Percentiles rank a stretch among this genome's conserved stretches.
Conservation (phyloP, 2,797 vertebrate genomes). For the Acrocephalus scirpaceus region DNA sequence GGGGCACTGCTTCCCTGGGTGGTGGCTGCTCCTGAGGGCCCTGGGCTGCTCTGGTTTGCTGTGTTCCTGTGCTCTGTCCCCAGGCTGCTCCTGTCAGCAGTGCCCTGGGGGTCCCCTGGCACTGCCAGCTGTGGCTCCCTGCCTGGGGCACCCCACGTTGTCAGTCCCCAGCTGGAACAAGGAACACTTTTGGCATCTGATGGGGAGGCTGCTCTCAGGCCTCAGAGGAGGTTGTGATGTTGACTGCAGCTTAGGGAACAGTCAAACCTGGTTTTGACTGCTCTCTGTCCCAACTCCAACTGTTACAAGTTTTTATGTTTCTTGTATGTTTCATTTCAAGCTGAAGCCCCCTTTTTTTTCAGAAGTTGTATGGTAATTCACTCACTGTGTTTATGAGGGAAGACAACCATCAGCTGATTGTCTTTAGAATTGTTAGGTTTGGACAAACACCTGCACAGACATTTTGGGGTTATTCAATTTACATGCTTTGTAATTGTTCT, state of each 20-base stretch:
- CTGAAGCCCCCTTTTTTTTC: neutral
- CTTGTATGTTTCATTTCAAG: neutral
- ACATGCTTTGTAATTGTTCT: fast-evolving
- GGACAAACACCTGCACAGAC: neutral
- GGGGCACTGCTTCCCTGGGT: neutral
- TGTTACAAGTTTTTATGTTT: neutral
- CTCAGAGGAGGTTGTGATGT: neutral
- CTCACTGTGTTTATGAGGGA: neutral
- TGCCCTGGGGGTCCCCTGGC: too few species aligned
- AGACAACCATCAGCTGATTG: neutral
- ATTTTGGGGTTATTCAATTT: neutral
- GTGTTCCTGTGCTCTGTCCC: neutral
- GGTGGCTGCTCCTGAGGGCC: fast-evolving
- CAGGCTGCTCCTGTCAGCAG: too few species aligned
- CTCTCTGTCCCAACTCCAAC: neutral
- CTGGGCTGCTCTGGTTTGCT: neutral
- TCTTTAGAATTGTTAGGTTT: neutral
- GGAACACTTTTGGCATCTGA: neutral
- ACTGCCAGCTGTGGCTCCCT: fast-evolving
- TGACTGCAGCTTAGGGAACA: neutral
- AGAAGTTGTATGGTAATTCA: neutral
- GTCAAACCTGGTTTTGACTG: neutral
- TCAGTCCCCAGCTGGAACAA: neutral
- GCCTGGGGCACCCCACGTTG: fast-evolving
- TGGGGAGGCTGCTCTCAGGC: neutral